Conservation (phyloP, 2,113 vertebrate species). For the Leucopsar rothschildi region DNA sequence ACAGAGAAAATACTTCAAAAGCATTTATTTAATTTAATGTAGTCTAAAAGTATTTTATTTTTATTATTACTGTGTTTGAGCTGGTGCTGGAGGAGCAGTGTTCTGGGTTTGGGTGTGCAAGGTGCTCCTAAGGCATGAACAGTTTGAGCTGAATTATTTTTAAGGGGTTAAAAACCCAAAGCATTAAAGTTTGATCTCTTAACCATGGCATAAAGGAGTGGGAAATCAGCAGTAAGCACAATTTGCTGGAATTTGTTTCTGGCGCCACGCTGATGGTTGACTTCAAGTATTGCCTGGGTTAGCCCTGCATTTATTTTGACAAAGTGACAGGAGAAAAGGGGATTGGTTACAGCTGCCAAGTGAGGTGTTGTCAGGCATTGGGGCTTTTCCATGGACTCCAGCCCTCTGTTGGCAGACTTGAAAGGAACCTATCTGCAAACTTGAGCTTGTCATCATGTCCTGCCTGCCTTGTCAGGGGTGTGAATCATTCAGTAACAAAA, state of each 20-base stretch:
- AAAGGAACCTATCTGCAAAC: not conserved
- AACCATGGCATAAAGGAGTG: not conserved
- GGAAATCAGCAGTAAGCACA: not conserved
- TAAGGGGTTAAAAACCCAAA: not conserved
- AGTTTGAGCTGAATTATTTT: not conserved
- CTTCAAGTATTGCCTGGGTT: not conserved
- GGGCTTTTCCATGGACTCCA: not conserved
- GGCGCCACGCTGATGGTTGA: accelerated
- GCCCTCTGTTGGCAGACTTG: not conserved
- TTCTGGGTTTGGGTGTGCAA: not conserved
- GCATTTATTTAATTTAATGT: not conserved
- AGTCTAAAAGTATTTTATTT: not conserved
- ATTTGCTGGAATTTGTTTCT: not conserved
- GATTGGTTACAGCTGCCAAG: not conserved
- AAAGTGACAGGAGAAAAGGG: not conserved
- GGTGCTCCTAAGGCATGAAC: accelerated
- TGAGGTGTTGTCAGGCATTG: not conserved
- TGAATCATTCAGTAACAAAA: not conserved
- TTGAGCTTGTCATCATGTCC: not conserved
- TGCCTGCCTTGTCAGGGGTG: not conserved
- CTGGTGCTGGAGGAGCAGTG: not conserved
- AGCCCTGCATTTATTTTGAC: not conserved
- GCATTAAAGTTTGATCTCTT: not conserved
- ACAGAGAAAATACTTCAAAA: not conserved
- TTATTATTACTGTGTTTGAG: not conserved